Conservation (phyloP, 2,113 vertebrate species). For the Hydrochoerus hydrochaeris region DNA sequence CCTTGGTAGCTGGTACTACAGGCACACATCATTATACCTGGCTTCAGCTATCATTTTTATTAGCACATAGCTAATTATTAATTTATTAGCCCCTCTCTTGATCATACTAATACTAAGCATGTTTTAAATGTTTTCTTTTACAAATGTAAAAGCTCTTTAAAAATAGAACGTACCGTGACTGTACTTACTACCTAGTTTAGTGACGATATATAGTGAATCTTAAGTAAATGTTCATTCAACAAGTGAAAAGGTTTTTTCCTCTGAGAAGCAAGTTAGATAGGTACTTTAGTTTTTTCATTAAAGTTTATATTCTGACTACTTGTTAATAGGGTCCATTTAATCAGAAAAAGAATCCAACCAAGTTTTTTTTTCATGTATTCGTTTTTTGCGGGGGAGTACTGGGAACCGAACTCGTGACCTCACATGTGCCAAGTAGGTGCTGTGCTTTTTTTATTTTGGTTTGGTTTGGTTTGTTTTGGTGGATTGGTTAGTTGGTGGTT, state of each 20-base stretch:
- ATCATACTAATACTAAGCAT: background rate
- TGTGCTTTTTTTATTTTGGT: no score
- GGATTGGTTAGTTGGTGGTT: no score
- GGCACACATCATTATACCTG: background rate
- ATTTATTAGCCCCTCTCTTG: no score
- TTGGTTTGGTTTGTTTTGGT: no score
- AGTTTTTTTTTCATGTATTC: background rate
- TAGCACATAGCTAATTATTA: no score
- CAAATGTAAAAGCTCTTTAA: background rate
- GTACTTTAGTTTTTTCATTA: slow-evolving; percentile 12
- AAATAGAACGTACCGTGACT: background rate
- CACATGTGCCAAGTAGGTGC: no score
- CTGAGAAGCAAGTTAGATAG: background rate
- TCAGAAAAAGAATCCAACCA: background rate
- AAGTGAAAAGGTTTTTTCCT: slow-evolving; percentile 23
- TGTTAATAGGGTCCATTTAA: background rate
- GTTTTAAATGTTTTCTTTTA: background rate
- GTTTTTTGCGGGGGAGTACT: no score
- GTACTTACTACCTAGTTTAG: background rate
- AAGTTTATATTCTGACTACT: background rate
- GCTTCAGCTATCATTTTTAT: background rate
- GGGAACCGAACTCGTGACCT: no score
- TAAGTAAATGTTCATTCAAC: slow-evolving; percentile 33
- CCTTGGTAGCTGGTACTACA: background rate
- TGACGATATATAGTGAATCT: background rate